phyloP scores from a whole-genome alignment of 2,797 vertebrate species.

The Halcyon leucocephala region DNA sequence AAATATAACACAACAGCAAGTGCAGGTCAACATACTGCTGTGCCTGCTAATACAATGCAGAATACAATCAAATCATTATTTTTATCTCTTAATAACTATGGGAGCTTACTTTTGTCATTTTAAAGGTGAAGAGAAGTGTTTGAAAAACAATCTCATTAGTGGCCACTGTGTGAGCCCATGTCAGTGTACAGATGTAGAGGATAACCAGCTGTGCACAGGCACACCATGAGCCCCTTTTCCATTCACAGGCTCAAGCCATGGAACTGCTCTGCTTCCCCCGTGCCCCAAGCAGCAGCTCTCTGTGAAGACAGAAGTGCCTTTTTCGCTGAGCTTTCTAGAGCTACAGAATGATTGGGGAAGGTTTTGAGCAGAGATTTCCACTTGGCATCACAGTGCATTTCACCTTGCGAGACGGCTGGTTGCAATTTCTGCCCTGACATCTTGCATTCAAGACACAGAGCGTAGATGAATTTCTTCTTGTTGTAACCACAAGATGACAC shows the following conservation, averaged over 20 bases:
- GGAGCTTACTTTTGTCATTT: conserved; percentile 47
- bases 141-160: not conserved
- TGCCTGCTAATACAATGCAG: not conserved
- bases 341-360: not conserved
- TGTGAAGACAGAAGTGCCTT: not conserved
- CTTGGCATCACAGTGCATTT: fast-evolving
- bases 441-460: not conserved
- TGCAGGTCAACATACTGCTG: conserved; percentile 34
- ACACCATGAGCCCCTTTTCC: fast-evolving
- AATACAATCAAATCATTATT: conserved; percentile 19
- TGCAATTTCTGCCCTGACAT: fast-evolving
- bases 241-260: fast-evolving
- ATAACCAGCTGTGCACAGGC: fast-evolving
- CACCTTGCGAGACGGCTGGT: fast-evolving
- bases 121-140: conserved; percentile 2
- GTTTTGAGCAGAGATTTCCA: not conserved
- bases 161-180: not conserved
- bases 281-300: not conserved
- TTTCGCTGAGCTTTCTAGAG: not conserved
- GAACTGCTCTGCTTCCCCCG: not conserved
- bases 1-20: conserved; percentile 23
- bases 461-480: not conserved
- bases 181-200: fast-evolving
- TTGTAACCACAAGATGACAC: not conserved
- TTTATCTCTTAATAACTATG: conserved; percentile 17